Percentiles rank a stretch among this genome's conserved stretches.
phyloP scores from a whole-genome alignment of 1,140 invertebrate genomes.

The Chymomyza costata region DNA sequence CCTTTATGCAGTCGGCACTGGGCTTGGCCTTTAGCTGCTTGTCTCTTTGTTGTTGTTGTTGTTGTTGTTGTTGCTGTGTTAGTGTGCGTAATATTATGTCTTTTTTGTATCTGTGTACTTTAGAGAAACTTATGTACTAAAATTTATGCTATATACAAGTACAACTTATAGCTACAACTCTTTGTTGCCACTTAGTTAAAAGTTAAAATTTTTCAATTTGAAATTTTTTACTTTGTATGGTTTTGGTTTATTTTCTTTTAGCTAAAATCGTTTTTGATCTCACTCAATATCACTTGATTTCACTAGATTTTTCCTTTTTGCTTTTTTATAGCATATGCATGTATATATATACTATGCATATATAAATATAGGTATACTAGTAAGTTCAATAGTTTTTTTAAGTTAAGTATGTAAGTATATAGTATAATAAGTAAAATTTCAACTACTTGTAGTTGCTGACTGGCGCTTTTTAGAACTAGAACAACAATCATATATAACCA shows the following conservation, averaged over 20 bases:
- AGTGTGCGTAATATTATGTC: too few relatives aligned
- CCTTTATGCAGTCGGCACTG: too few relatives aligned
- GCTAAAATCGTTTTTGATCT: conserved; percentile 75
- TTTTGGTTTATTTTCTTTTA: conserved; percentile 40
- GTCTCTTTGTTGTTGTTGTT: too few relatives aligned
- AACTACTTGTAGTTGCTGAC: conserved; percentile 53
- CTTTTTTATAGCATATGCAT: conserved; percentile 10
- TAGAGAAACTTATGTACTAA: too few relatives aligned
- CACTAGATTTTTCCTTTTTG: conserved; percentile 57
- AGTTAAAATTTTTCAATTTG: conserved; percentile 43
- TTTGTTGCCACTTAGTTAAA: conserved; percentile 30
- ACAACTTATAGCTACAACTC: conserved; percentile 30
- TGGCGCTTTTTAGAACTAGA: conserved; percentile 52
- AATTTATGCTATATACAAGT: conserved; percentile 37
- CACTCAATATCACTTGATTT: conserved; percentile 75
- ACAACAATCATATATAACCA: conserved; percentile 68
- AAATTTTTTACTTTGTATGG: conserved; percentile 40
- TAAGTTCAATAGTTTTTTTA: conserved; percentile 51
- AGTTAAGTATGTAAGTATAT: conserved; percentile 29
- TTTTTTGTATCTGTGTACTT: too few relatives aligned
- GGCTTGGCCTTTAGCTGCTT: too few relatives aligned
- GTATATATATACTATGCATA: conserved; percentile 1
- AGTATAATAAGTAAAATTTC: conserved; percentile 57
- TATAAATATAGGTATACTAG: conserved; percentile 26
- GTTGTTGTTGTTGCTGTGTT: too few relatives aligned